Base-by-base conservation (phyloP, 92 coral and sea anemone species). In the Isaurus tuberculatus region DNA sequence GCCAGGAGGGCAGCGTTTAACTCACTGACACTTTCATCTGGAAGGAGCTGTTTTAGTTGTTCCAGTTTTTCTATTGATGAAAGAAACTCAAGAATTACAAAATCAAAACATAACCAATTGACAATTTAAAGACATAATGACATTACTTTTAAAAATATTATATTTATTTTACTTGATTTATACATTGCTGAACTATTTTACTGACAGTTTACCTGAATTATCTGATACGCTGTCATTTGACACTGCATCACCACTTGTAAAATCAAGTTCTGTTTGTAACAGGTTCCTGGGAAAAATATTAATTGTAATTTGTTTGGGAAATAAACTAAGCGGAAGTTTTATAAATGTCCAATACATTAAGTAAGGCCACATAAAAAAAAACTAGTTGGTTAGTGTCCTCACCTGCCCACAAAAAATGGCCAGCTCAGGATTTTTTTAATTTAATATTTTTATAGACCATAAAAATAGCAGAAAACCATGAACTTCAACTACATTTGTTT, bases 1-100 rank as follows among this genome's bases (percentile, higher is more conserved):
- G 71, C 71, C 4, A 65, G 19, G 36, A 65, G 71, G 29, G 71
- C 71, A 65, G 36, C 34, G 29, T 65, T 65, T 65, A 65, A 65
- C 19, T 27, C 71, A 8, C 37, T 65, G 23, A 26, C 31, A 22
- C 36, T 13, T 22, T 65, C 36, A 65, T 27, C 16, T n/a, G 71
- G 71, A 32, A 65, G 36, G 17, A 65, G 36, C 19, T 65, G 37
- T 65, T 65, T 65, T n/a, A 65, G 29, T 65, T 65, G 36, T 19
- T 65, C 36, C 71, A 65, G 71, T 65, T 65, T 65, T 65, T 32
- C 71, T 51, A 13, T 51, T 51, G 60, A 51, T 26, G 34, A 65
- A 65, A 65, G 71, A 14, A 65, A 51, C 16, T 13, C 60, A 10
- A 51, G 60, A 17, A 51, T 17, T 51, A 4, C 2, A 51, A 51